Evolutionary conservation across 1,140 invertebrate species (phyloP).

Genomic region (Zophobas atratus): DNA sequence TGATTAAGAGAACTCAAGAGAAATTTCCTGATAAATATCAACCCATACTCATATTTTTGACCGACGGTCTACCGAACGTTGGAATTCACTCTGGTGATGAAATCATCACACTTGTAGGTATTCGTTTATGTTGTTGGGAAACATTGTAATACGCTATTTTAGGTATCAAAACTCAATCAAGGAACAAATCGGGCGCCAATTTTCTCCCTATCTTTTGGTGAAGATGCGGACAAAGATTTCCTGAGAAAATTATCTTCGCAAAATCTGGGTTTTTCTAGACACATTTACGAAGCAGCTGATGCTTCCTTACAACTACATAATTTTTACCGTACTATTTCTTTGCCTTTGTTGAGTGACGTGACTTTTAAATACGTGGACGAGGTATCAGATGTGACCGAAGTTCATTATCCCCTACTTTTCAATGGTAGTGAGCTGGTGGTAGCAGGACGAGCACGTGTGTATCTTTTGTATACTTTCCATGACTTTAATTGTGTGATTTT

Average conservation of each 20-base stretch:
- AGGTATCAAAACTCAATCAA: slow-evolving; percentile 57
- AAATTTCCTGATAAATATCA: slow-evolving; percentile 61
- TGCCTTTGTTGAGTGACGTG: slow-evolving; percentile 76
- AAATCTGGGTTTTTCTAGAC: no score
- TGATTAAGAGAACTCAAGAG: slow-evolving; percentile 68
- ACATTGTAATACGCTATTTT: background rate
- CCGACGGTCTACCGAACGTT: slow-evolving; percentile 79
- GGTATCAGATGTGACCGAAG: slow-evolving; percentile 61
- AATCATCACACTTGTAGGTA: slow-evolving; percentile 70
- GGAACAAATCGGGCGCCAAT: slow-evolving; percentile 63
- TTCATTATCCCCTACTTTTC: slow-evolving; percentile 71
- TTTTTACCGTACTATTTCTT: slow-evolving; percentile 80
- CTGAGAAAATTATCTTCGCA: slow-evolving; percentile 71
- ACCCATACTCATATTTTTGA: slow-evolving; percentile 78
- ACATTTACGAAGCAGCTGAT: no score
- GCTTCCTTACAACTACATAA: slow-evolving; percentile 75
- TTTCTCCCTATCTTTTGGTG: slow-evolving; percentile 78
- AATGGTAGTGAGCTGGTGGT: slow-evolving; percentile 73
- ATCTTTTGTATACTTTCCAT: no score
- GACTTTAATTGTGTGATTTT: no score
- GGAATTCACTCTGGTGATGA: slow-evolving; percentile 71
- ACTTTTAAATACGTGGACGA: slow-evolving; percentile 66
- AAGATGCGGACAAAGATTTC: slow-evolving; percentile 76
- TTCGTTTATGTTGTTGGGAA: no score
- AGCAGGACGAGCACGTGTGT: slow-evolving; percentile 67